phyloP scores from a whole-genome alignment of 2,113 vertebrate genomes.

The Euleptes europaea region DNA sequence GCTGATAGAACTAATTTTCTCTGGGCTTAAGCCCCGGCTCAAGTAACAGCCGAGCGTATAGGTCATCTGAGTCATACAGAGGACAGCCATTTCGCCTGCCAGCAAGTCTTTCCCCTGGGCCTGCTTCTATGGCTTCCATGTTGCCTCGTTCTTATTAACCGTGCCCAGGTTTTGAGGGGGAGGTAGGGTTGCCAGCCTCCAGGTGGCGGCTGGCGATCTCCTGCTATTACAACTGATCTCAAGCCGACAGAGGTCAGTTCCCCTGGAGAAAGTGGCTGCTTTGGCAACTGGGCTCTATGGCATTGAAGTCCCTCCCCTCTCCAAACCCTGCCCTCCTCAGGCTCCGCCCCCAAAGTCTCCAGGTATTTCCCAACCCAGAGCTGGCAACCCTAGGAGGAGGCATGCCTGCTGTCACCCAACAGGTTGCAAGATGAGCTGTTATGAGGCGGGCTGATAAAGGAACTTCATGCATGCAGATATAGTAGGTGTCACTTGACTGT shows the following conservation, averaged over 20 bases:
- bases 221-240: too few species aligned
- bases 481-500: conserved; percentile 34
- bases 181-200: too few species aligned
- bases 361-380: too few species aligned
- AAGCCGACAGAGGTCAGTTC: too few species aligned
- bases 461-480: not conserved
- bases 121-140: conserved; percentile 28
- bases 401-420: conserved; percentile 43
- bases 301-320: too few species aligned
- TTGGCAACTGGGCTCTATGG: too few species aligned
- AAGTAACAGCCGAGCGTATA: not conserved
- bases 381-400: too few species aligned
- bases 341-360: too few species aligned
- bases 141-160: conserved; percentile 22
- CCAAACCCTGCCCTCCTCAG: too few species aligned
- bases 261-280: too few species aligned
- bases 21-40: too few species aligned
- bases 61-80: not conserved
- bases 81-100: not conserved
- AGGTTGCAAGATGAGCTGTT: conserved; percentile 14
- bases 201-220: too few species aligned
- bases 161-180: not conserved
- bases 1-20: not conserved
- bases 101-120: conserved; percentile 24
- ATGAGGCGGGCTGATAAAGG: conserved; percentile 12